These are phyloP conservation scores for Apis laboriosa DNA, from an alignment of 1,140 invertebrate species.

Conservation along the genomic window DNA sequence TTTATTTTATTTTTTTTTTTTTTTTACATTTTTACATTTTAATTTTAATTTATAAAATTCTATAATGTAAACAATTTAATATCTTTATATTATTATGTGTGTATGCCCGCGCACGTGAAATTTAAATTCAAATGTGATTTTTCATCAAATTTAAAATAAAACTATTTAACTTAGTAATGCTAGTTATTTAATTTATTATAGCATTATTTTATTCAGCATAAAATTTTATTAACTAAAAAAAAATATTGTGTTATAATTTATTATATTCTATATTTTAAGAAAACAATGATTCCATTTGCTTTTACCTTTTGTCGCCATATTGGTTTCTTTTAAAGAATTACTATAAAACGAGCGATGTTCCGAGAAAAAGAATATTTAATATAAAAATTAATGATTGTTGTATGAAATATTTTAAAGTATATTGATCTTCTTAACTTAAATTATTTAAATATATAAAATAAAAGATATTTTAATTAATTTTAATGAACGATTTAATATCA, in stretches of 20 bases:
- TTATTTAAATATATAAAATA: neutral
- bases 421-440: neutral
- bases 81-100: neutral
- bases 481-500: neutral
- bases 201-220: neutral
- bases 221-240: neutral
- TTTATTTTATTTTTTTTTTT: neutral
- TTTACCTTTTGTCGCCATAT: slow-evolving; percentile 53
- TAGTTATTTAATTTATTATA: neutral
- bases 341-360: slow-evolving; percentile 23
- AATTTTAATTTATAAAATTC: neutral
- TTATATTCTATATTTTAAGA: neutral
- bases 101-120: neutral
- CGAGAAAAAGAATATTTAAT: neutral
- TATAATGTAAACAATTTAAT: neutral
- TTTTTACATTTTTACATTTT: slow-evolving; percentile 7
- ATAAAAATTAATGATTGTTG: neutral
- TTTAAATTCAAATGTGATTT: slow-evolving; percentile 1
- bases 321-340: slow-evolving; percentile 31
- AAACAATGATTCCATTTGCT: slow-evolving; percentile 55
- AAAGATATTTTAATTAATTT: neutral
- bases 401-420: neutral
- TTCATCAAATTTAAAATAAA: slow-evolving; percentile 14
- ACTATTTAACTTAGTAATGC: neutral
- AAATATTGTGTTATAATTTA: neutral